Evolutionary conservation across 2,797 vertebrate species (phyloP).

Genomic region (Streptopelia turtur): DNA sequence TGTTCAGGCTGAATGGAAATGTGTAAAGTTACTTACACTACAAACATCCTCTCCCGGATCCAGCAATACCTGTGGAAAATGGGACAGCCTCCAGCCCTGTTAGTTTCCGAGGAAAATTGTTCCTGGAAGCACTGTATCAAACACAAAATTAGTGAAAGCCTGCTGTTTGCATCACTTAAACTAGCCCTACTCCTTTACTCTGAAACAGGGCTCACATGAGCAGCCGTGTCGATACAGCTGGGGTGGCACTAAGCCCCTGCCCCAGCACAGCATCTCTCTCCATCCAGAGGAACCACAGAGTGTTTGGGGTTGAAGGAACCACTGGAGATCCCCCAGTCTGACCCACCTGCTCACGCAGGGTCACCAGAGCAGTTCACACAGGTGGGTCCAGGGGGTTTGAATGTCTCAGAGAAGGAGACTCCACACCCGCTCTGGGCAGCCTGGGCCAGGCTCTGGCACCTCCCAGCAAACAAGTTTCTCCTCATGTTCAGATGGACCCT

Average conservation of each 20-base stretch:
- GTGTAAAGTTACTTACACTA: slow-evolving; percentile 4
- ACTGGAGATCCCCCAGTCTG: no score
- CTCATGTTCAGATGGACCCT: no score
- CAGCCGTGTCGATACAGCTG: neutral
- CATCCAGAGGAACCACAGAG: neutral
- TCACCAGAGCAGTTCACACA: no score
- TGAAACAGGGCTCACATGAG: fast-evolving
- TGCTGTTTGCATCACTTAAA: neutral
- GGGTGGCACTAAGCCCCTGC: neutral
- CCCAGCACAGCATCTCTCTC: neutral
- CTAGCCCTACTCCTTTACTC: neutral
- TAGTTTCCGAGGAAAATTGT: slow-evolving; percentile 6
- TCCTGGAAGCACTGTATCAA: neutral
- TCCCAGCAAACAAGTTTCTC: no score
- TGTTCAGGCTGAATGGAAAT: slow-evolving; percentile 12
- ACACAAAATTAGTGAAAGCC: neutral
- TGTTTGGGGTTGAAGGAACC: no score
- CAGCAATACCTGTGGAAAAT: slow-evolving; percentile 35
- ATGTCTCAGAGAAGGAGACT: no score
- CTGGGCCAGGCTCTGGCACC: no score
- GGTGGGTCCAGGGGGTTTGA: no score
- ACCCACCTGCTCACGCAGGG: no score
- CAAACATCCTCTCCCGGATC: slow-evolving; percentile 4
- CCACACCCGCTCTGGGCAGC: no score
- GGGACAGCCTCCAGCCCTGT: neutral